These are phyloP conservation scores for Engystomops pustulosus DNA, from an alignment of 2,113 vertebrate species.

Conservation along the genomic window DNA sequence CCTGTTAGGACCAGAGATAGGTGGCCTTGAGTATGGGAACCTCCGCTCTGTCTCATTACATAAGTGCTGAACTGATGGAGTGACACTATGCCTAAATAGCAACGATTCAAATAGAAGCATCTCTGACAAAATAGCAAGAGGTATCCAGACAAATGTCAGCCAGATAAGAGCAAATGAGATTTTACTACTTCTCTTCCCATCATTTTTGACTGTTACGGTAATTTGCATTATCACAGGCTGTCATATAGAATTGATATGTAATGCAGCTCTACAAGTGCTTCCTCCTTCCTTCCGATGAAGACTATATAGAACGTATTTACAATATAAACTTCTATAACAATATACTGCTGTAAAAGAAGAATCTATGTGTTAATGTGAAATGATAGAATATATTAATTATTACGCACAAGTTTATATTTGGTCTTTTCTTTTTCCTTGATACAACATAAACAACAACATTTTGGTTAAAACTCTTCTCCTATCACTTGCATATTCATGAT, in stretches of 20 bases:
- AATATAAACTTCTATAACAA: slow-evolving; percentile 15
- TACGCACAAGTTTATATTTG: background rate
- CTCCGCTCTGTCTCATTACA: slow-evolving; percentile 17
- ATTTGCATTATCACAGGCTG: slow-evolving; percentile 59
- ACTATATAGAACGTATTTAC: slow-evolving; percentile 14
- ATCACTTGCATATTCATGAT: background rate
- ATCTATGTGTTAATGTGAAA: background rate
- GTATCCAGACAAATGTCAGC: slow-evolving; percentile 52
- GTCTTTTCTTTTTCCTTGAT: background rate
- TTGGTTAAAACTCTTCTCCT: background rate
- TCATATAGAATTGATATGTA: slow-evolving; percentile 22
- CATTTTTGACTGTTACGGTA: slow-evolving; percentile 51
- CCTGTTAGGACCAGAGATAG: background rate
- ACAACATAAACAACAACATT: background rate
- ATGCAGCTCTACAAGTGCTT: slow-evolving; percentile 21
- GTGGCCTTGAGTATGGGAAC: slow-evolving; percentile 51
- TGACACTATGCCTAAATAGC: slow-evolving; percentile 64
- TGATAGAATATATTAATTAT: background rate
- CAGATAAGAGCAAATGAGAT: slow-evolving; percentile 58
- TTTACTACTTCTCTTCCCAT: slow-evolving; percentile 28
- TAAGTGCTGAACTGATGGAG: slow-evolving; percentile 61
- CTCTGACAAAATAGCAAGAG: slow-evolving; percentile 55
- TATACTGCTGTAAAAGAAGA: background rate
- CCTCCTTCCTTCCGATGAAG: slow-evolving; percentile 45
- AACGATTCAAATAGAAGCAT: slow-evolving; percentile 61